Evolutionary conservation across 2,797 vertebrate species (phyloP), one percentile per base, ranked within the genome.

Genomic region (Erethizon dorsatum): DNA sequence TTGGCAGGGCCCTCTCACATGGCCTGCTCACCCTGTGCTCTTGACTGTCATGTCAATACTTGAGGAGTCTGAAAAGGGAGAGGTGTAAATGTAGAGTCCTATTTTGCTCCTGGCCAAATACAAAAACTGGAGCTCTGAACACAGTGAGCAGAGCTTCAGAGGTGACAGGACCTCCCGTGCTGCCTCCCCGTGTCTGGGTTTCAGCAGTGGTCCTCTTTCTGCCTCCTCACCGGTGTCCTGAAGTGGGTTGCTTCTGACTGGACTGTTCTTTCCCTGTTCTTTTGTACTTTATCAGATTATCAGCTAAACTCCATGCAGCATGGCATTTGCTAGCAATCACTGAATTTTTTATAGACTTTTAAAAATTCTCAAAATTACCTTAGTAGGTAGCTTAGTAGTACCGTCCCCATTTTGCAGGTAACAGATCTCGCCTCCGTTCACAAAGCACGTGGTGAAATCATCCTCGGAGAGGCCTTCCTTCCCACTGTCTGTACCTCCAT

Each of bases 371-470:
- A 95, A 54, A 94, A 59, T 54, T 54, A 52, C 14, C 11, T 84
- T 84, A 78, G 41, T 69, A 37, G 13, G 24, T 78, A 86, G 47
- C 67, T 94, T 92, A 10, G 73, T 85, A 77, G 31, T 79, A 54
- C 18, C 77, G 69, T 45, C 47, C 26, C 20, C 50, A 45, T 54
- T 95, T 91, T 78, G n/a, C 4, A 83, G 45, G 78, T 28, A 22
- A 75, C 17, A 86, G 26, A 59, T 65, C n/a, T 88, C 69, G 17
- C 69, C 41, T 93, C 22, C 31, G 14, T 89, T 96, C 52, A 83
- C 59, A 95, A 75, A 91, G 56, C 90, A 83, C n/a, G 24, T 41
- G 15, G 71, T 92, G 90, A 92, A 65, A n/a, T 79, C 31, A 57
- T 79, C 10, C 61, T 83, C 61, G 75, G 2, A 47, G 31, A 65